These are phyloP conservation scores for Alviniconcha marisindica DNA, from an alignment of 1,140 invertebrate species.

Conservation along the genomic window DNA sequence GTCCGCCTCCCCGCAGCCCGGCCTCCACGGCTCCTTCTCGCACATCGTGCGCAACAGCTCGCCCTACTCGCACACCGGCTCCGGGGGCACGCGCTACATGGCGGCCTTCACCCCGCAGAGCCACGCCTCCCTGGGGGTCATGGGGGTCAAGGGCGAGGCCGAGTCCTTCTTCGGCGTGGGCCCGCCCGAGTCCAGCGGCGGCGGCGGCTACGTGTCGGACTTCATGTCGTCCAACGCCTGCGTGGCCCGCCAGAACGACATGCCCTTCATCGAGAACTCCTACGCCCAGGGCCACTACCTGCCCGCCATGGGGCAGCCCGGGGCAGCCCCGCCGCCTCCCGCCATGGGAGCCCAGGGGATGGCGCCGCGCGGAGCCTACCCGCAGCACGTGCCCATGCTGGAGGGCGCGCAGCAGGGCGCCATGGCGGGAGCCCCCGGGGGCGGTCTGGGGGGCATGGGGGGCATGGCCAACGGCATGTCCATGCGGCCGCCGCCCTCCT, in stretches of 20 bases:
- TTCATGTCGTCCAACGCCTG: conserved; percentile 68
- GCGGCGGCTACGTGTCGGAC: conserved; percentile 56
- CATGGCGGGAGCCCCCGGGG: conserved; percentile 28
- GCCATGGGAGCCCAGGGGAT: conserved; percentile 47
- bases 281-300: conserved; percentile 38
- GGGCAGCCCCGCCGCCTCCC: conserved; percentile 35
- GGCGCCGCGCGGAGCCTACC: conserved; percentile 31
- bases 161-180: conserved; percentile 55
- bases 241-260: conserved; percentile 67
- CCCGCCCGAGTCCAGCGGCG: conserved; percentile 54
- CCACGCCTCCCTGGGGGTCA: conserved; percentile 40
- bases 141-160: conserved; percentile 55
- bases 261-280: conserved; percentile 67
- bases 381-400: background rate
- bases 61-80: conserved; percentile 50
- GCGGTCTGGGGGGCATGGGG: conserved; percentile 33
- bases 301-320: conserved; percentile 24
- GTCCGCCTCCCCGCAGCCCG: conserved; percentile 60
- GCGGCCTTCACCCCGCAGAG: conserved; percentile 60
- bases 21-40: conserved; percentile 86
- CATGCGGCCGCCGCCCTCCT: conserved; percentile 69
- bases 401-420: background rate
- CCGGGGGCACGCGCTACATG: conserved; percentile 56
- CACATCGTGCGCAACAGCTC: conserved; percentile 90
- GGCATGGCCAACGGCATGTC: conserved; percentile 39